Evolutionary conservation across 2,113 vertebrate species (phyloP).

Genomic region (Semicossyphus pulcher): DNA sequence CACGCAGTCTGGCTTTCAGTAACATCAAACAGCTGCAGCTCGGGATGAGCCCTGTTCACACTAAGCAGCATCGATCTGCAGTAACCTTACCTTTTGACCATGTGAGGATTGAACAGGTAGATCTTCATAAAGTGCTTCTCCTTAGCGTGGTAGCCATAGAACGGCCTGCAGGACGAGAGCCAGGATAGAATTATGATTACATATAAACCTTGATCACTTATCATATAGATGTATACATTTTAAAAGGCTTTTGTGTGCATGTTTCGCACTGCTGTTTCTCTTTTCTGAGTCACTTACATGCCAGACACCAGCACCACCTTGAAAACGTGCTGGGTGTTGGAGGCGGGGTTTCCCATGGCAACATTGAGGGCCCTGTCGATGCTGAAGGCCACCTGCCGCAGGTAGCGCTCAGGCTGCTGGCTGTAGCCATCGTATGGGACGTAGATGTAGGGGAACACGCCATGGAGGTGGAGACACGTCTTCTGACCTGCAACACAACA

Average conservation of each 20-base stretch:
- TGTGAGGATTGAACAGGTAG: conserved; percentile 97
- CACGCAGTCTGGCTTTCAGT: conserved; percentile 8
- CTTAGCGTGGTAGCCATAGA: conserved; percentile 96
- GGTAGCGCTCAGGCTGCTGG: conserved; percentile 89
- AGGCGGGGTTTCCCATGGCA: conserved; percentile 94
- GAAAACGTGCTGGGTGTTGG: conserved; percentile 92
- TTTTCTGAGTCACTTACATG: conserved; percentile 92
- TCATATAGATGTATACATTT: too few relatives aligned
- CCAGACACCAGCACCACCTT: conserved; percentile 96
- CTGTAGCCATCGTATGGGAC: conserved; percentile 92
- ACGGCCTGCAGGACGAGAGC: conserved; percentile 87
- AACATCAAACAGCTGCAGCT: conserved; percentile 17
- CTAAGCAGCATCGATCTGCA: conserved; percentile 6
- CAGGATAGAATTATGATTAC: not conserved
- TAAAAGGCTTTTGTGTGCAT: too few relatives aligned
- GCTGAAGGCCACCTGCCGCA: conserved; percentile 96
- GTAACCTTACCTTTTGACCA: conserved; percentile 93
- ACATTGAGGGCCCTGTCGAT: conserved; percentile 97
- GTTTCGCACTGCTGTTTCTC: too few relatives aligned
- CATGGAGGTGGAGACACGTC: conserved; percentile 97
- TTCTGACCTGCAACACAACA: conserved; percentile 90
- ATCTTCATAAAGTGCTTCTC: conserved; percentile 99
- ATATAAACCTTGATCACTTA: not conserved
- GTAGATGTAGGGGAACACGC: conserved; percentile 96
- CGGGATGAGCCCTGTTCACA: conserved; percentile 14